Evolutionary conservation across 2,113 vertebrate genomes (phyloP).

Genomic region (Phainopepla nitens): DNA sequence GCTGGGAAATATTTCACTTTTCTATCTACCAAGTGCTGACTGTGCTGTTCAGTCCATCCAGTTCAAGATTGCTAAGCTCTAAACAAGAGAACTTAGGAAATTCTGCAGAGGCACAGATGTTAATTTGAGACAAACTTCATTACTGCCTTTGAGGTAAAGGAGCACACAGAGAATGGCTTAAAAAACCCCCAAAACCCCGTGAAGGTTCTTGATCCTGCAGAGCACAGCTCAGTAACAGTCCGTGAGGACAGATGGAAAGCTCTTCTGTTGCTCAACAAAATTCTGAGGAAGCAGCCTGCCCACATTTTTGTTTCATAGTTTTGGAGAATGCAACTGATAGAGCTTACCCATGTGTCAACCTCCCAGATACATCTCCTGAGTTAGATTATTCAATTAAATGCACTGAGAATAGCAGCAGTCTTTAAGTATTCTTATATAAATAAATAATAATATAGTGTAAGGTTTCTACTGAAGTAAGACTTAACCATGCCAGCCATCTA

Average conservation of each 20-base stretch:
- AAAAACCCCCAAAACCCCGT: not conserved
- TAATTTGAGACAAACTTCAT: not conserved
- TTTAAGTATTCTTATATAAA: not conserved
- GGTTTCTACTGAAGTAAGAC: not conserved
- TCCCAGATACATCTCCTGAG: not conserved
- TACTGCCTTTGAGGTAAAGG: not conserved
- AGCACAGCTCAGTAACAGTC: not conserved
- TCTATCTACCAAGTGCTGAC: not conserved
- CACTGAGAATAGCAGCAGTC: not conserved
- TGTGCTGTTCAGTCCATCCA: not conserved
- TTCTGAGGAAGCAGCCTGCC: not conserved
- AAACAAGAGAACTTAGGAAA: not conserved
- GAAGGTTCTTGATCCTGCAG: not conserved
- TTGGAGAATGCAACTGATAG: not conserved
- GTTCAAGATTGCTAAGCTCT: not conserved
- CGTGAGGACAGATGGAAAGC: not conserved
- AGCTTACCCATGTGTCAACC: not conserved
- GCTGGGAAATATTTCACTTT: not conserved
- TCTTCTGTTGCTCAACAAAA: not conserved
- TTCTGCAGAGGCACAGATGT: not conserved
- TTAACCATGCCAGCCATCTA: not conserved
- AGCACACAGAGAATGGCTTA: not conserved
- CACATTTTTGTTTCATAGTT: not conserved
- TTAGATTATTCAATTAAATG: not conserved
- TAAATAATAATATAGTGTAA: no score